Evolutionary conservation across 1,140 invertebrate species (phyloP), one percentile per base, ranked within the genome.

Genomic region (Octopus sinensis): DNA sequence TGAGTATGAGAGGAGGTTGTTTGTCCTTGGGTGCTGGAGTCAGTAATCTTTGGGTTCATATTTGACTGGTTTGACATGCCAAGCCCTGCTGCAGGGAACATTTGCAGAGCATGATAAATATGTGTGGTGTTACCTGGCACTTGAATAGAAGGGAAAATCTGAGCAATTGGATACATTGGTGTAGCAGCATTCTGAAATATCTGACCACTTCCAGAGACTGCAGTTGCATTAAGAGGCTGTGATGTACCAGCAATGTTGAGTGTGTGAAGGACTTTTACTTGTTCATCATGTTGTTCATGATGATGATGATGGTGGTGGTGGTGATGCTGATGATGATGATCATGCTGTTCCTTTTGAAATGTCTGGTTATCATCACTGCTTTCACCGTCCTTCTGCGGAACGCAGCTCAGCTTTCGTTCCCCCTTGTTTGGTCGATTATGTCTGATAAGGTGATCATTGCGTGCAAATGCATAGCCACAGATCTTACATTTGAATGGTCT

Each of bases 401-500:
- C 68, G 68, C 68, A 73, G 68, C 68, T 73, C 68, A 73, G 68
- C 68, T 73, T 73, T 13, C 68, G 68, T 23, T 73, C 68, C 5
- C 68, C 68, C 68, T 73, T 73, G 68, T 73, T 73, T 17, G 68
- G 68, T 17, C 13, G 68, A 23, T 73, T 73, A 17, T 73, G 68
- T 23, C 68, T 13, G 7, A 73, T 23, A 6, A 83, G 71, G 51
- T 79, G 51, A 9, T 68, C 54, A 9, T 54, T 76, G 17, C 68
- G 12, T 0, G 81, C 71, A 53, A 78, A 82, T 6, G 53, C 52
- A 54, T 82, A 79, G 9, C 77, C 81, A 78, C 81, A 82, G 9
- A 79, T 17, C n/a, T n/a, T 96, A 81, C 84, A 84, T 23, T 79
- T 82, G 30, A 79, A 84, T 12, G 84, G 84, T 68, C 68, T 79